Conservation (phyloP, 2,888 invertebrate species). For the Lasius platythorax region DNA sequence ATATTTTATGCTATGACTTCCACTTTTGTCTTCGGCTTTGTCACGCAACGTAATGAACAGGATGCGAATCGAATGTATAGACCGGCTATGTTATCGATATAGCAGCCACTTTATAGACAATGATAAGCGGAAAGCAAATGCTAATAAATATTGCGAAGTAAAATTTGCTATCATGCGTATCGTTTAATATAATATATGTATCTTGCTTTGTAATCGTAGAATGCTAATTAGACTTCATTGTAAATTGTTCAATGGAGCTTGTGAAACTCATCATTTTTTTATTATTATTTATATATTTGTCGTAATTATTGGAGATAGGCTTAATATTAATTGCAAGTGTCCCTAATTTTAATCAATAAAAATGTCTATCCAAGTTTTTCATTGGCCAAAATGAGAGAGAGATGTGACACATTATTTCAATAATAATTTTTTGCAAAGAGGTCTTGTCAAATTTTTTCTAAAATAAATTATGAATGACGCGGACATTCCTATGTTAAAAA, state of each 20-base stretch:
- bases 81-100: not conserved
- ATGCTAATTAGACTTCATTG: not conserved
- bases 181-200: not conserved
- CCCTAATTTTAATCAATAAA: not conserved
- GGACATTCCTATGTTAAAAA: not conserved
- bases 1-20: slow-evolving; percentile 6
- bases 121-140: not conserved
- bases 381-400: not conserved
- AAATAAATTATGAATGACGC: not conserved
- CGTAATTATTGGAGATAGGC: not conserved
- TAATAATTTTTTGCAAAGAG: not conserved
- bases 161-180: not conserved
- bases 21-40: slow-evolving; percentile 10
- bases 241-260: not conserved
- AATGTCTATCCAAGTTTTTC: not conserved
- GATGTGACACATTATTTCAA: not conserved
- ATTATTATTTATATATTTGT: not conserved
- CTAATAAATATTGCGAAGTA: not conserved
- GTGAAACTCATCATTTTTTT: not conserved
- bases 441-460: not conserved
- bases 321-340: not conserved
- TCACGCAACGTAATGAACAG: slow-evolving; percentile 17
- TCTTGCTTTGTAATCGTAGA: not conserved
- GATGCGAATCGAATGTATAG: not conserved
- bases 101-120: not conserved